Base-by-base conservation (phyloP, 1,140 invertebrate genomes). In the Cardiocondyla obscurior region DNA sequence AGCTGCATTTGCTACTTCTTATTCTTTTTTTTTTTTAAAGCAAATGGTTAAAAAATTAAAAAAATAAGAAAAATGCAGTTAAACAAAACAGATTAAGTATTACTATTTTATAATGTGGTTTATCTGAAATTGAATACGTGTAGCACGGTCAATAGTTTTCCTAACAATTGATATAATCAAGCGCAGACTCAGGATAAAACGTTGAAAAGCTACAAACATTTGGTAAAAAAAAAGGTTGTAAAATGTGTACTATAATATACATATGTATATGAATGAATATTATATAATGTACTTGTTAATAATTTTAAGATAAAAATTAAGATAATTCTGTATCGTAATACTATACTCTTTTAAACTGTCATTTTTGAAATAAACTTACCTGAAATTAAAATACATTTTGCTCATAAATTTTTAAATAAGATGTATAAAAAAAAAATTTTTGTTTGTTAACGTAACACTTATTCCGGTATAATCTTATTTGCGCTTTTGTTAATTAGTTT, bases 251-350 rank as follows among this genome's bases (percentile, higher is more conserved):
- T 53, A 14, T 51, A 79, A 53, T 39, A 2, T 76, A 76, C 22
- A n/a, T 67, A 12, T 22, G 5, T 72, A 30, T 55, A 44, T 30
- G 2, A 5, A 33, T 46, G n/a, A 22, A 39, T 62, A 62, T 62
- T 62, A 62, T 62, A 39, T 62, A 36, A 39, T 39, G 53, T 74
- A 58, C 36, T n/a, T 74, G 5, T 77, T 53, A 77, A 5, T 46
- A 60, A 19, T 19, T n/a, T n/a, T n/a, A n/a, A n/a, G n/a, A n/a
- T n/a, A n/a, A 49, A 8, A 2, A 57, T 28, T 77, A 65, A 67
- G 6, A 77, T 65, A 64, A 65, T 62, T 39, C 4, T 10, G 3
- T 25, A 64, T 22, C n/a, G 5, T 36, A 60, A 60, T 36, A 60
- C 46, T 5, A 19, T 25, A 51, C 28, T 46, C 16, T 73, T 55